phyloP scores from a whole-genome alignment of 2,113 vertebrate species.

The Chamaetylas fuelleborni region DNA sequence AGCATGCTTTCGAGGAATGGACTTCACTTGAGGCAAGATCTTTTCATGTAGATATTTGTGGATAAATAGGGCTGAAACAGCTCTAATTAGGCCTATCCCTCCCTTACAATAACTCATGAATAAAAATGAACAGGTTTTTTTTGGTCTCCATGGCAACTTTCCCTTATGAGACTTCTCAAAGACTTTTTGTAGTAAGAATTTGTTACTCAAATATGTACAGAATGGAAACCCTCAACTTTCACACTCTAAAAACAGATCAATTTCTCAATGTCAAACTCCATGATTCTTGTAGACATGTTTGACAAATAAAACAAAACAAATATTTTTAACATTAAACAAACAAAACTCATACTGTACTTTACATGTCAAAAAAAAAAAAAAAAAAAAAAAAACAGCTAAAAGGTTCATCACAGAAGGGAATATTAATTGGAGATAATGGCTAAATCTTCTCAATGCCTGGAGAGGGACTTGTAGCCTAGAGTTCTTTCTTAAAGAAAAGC shows the following conservation, averaged over 20 bases:
- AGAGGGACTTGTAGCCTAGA: not conserved
- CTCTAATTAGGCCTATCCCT: constrained; percentile 36
- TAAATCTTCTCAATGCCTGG: not conserved
- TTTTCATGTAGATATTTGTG: constrained; percentile 36
- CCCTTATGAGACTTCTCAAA: constrained; percentile 3
- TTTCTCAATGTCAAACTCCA: not conserved
- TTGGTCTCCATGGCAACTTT: constrained; percentile 18
- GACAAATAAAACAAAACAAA: not conserved
- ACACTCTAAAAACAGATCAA: not conserved
- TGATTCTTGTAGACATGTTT: not conserved
- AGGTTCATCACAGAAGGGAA: not conserved
- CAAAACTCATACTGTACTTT: not conserved
- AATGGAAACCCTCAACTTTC: not conserved
- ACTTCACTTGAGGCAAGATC: constrained; percentile 35
- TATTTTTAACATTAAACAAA: not conserved
- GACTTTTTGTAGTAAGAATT: not conserved
- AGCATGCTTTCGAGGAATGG: constrained; percentile 26
- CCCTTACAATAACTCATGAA: constrained; percentile 51
- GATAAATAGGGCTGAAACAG: constrained; percentile 36
- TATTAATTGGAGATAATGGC: not conserved
- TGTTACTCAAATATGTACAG: not conserved
- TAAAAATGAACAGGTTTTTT: constrained; percentile 36
- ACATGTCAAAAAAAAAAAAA: not conserved
- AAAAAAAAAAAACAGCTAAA: not conserved
- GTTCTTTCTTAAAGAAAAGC: constrained; percentile 4